Conservation (phyloP, 2,113 vertebrate genomes). For the Rhegmatorhina hoffmannsi region DNA sequence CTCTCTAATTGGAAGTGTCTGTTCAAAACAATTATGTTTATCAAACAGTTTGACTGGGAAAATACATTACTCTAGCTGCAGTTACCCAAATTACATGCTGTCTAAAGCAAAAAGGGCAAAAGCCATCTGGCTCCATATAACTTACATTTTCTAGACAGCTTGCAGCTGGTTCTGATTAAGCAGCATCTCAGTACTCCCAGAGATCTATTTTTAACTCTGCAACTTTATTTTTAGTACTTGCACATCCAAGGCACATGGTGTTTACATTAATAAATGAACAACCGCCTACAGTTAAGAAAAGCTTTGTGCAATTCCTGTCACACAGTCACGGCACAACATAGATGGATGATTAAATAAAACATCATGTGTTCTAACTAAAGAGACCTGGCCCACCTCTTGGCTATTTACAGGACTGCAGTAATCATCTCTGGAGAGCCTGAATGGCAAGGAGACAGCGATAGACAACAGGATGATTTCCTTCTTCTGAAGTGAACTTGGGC, state of each 20-base stretch:
- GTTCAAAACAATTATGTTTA: constrained; percentile 80
- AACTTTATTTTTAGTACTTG: constrained; percentile 79
- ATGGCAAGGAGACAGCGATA: neutral
- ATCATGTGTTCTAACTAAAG: neutral
- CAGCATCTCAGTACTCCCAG: constrained; percentile 76
- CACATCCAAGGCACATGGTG: constrained; percentile 76
- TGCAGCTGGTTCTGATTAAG: constrained; percentile 87
- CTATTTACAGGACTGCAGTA: neutral
- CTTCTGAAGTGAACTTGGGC: neutral
- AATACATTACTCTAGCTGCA: constrained; percentile 78
- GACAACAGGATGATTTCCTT: neutral
- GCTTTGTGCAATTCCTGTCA: constrained; percentile 61
- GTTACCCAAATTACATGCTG: constrained; percentile 80
- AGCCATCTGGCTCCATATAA: constrained; percentile 83
- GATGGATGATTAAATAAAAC: constrained; percentile 16
- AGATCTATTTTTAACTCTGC: constrained; percentile 79
- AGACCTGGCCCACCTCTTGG: neutral
- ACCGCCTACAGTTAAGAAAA: constrained; percentile 69
- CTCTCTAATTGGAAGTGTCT: constrained; percentile 78
- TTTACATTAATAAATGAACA: constrained; percentile 82
- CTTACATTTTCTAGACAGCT: constrained; percentile 83
- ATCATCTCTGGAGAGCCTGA: neutral
- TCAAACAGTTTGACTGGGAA: constrained; percentile 83
- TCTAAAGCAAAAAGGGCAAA: constrained; percentile 84
- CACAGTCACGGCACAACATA: neutral